phyloP scores from a whole-genome alignment of 2,113 vertebrate genomes.

The Apaloderma vittatum region DNA sequence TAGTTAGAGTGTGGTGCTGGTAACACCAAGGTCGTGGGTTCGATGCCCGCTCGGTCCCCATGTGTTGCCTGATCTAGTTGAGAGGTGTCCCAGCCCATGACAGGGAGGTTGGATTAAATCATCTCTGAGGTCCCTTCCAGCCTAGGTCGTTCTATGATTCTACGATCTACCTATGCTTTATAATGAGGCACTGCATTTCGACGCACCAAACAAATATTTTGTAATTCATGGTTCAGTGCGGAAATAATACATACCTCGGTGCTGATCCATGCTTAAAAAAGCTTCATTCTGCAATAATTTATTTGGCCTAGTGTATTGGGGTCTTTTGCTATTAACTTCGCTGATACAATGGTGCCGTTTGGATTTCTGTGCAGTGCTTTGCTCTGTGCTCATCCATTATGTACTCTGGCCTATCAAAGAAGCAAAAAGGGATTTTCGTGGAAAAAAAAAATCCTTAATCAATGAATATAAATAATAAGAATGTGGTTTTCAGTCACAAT shows the following conservation, averaged over 20 bases:
- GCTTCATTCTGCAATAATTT: background rate
- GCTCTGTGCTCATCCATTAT: background rate
- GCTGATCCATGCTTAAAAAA: background rate
- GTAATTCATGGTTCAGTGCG: background rate
- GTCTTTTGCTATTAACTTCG: background rate
- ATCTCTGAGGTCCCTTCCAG: too few species aligned
- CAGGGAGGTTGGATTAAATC: too few species aligned
- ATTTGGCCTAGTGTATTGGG: background rate
- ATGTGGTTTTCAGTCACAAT: background rate
- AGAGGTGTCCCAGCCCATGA: too few species aligned
- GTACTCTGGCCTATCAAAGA: background rate
- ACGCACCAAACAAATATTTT: background rate
- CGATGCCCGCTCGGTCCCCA: too few species aligned
- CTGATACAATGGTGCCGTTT: background rate
- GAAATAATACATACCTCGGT: background rate
- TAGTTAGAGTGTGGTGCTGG: too few species aligned
- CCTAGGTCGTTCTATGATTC: too few species aligned
- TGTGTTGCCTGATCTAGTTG: too few species aligned
- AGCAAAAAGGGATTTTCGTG: background rate
- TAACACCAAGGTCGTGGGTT: too few species aligned
- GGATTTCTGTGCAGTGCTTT: background rate
- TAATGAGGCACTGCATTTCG: background rate
- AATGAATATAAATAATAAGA: background rate
- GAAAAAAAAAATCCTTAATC: background rate
- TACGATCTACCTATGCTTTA: background rate